Evolutionary conservation across 2,888 invertebrate genomes (phyloP), one percentile per base, ranked within the genome.

Genomic region (Cerceris rybyensis): DNA sequence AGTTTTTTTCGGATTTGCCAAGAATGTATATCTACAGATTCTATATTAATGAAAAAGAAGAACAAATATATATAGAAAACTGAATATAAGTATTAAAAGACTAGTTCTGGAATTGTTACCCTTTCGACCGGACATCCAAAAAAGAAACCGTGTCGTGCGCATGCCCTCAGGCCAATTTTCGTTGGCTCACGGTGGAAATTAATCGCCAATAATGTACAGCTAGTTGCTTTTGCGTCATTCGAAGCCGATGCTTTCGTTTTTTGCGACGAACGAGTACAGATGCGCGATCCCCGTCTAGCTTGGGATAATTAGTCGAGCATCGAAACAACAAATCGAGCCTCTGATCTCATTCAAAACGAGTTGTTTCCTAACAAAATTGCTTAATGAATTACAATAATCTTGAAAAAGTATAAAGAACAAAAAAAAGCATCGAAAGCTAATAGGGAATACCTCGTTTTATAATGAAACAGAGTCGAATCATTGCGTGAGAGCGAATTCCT

Each of bases 1-100:
- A 87, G 87, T 90, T 89, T 90, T 43, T 91, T 89, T 88, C 87
- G 86, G 86, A 89, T 89, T 90, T 90, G 88, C 88, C 88, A 88
- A 91, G 88, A 90, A 88, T 85, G 85, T 85, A 85, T 85, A 85
- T 85, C 85, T 85, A 85, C 83, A 85, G 85, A 85, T 85, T 84
- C 83, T 85, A 85, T 85, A 83, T 75, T 28, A 28, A 28, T 2
- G 28, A 28, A 28, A 28, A 28, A 28, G 28, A 28, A 28, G 28
- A 28, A 28, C 28, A 70, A 79, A 86, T 85, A 85, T 81, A 83
- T 82, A 81, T 67, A 75, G 61, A 78, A 78, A 80, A 86, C 80
- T 80, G 83, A 69, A 85, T 85, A 85, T 85, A 85, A 86, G 73
- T 75, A 86, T 86, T 86, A 76, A 86, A 28, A 84, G 83, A 79